phyloP scores from a whole-genome alignment of 2,888 invertebrate species.

The Linnaemya vulpina region DNA sequence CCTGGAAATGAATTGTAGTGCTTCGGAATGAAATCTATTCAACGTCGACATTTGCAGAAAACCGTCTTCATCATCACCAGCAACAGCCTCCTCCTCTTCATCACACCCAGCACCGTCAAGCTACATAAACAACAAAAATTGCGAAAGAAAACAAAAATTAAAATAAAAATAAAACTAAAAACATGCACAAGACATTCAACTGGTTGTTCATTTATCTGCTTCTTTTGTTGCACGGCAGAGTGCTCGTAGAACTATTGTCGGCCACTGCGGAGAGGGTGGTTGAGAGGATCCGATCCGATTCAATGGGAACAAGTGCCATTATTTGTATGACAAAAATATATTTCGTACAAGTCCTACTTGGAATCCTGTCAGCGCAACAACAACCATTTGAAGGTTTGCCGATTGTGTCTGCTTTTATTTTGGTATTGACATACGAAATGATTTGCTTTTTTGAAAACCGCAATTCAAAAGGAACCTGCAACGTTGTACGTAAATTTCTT shows the following conservation, averaged over 20 bases:
- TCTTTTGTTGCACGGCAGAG: constrained; percentile 18
- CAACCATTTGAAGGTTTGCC: constrained; percentile 3
- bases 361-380: neutral
- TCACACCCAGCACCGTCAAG: neutral
- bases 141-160: neutral
- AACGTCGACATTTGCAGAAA: constrained; percentile 34
- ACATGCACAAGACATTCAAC: constrained; percentile 26
- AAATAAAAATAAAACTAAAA: neutral
- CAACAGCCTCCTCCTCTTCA: neutral
- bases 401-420: constrained; percentile 33
- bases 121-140: neutral
- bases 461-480: constrained; percentile 51
- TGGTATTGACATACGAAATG: constrained; percentile 56
- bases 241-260: neutral
- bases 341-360: neutral
- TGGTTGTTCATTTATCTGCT: constrained; percentile 56
- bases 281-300: neutral
- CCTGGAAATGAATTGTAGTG: constrained; percentile 8
- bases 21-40: constrained; percentile 41
- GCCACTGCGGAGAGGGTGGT: neutral
- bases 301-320: constrained; percentile 45
- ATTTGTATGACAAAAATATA: constrained; percentile 48
- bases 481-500: neutral
- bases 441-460: neutral
- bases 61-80: neutral